Base-by-base conservation (phyloP, 2,888 invertebrate species). In the Synergus gifuensis region DNA sequence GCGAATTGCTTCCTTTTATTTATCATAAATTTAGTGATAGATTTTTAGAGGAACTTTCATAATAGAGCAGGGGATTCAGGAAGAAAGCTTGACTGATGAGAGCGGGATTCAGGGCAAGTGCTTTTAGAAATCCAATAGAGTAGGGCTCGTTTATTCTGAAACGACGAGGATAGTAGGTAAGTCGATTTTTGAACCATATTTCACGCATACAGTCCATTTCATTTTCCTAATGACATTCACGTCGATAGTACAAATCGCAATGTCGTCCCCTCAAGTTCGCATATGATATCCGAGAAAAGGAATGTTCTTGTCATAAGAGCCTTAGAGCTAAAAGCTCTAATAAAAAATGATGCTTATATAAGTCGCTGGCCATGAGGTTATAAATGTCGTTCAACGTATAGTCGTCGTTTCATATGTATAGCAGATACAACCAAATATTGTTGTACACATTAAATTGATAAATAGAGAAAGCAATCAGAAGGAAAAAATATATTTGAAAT, bases 21-120 rank as follows among this genome's bases (percentile, higher is more conserved):
- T 18, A 58, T 58, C 9, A 18, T 9, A 18, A 9, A 18, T 8
- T 58, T 58, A 18, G 9, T 11, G 58, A 58, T 18, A 58, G 58
- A 58, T 18, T 58, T 58, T 58, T 18, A 18, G 9, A 28, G 9
- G 11, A 22, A 54, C 3, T 22, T 49, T 49, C 8, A 54, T 11
- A 54, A 73, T 73, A 28, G 28, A 54, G 73, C 16, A 73, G 36
- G 36, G 12, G 36, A 54, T 40, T 73, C n/a, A 54, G 54, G 12
- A 8, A 73, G 18, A 54, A 40, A 73, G 54, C 54, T 73, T 73
- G 49, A 49, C 73, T 73, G 49, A 73, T 73, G 73, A 73, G 36
- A 16, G 36, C 11, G 8, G 11, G 18, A 58, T 40, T 73, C 54
- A 40, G 54, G 54, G 73, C 73, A 58, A 73, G 73, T 36, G 73